These are phyloP conservation scores for Cardinalis cardinalis DNA, from an alignment of 2,113 vertebrate species.

Conservation along the genomic window DNA sequence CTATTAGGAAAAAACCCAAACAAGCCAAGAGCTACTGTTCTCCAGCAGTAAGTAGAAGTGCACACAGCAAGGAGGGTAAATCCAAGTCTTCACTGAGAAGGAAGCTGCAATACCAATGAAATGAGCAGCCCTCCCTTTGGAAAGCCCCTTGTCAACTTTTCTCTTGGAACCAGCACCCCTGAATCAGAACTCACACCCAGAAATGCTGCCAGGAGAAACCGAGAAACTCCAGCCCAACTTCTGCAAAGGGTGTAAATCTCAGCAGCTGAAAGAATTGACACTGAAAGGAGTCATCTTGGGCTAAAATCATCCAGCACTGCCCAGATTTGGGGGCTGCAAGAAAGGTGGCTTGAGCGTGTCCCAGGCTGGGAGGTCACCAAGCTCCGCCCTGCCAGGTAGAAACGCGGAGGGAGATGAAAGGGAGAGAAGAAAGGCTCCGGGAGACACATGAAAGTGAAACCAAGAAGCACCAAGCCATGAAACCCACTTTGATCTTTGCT, in stretches of 20 bases:
- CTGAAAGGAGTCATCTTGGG: background rate
- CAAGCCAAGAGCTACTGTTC: background rate
- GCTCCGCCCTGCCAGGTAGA: background rate
- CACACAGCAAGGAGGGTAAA: slow-evolving; percentile 25
- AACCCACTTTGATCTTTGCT: slow-evolving; percentile 33
- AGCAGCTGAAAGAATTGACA: background rate
- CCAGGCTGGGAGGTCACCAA: background rate
- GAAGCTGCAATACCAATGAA: background rate
- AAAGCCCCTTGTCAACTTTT: slow-evolving; percentile 28
- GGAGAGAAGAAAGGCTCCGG: background rate
- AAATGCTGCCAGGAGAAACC: background rate
- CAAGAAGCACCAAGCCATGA: background rate
- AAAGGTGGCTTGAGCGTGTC: fast-evolving
- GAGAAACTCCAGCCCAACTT: background rate
- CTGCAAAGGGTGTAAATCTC: background rate
- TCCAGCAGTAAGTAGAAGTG: background rate
- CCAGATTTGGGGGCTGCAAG: background rate
- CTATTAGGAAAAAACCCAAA: background rate
- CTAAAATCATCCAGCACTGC: background rate
- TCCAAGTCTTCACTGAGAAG: background rate
- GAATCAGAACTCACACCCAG: background rate
- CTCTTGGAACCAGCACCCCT: background rate
- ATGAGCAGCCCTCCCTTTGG: background rate
- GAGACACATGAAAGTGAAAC: slow-evolving; percentile 2
- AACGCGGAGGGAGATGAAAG: background rate